Base-by-base conservation (phyloP, 2,797 vertebrate genomes). In the Nannoperca obscura region DNA sequence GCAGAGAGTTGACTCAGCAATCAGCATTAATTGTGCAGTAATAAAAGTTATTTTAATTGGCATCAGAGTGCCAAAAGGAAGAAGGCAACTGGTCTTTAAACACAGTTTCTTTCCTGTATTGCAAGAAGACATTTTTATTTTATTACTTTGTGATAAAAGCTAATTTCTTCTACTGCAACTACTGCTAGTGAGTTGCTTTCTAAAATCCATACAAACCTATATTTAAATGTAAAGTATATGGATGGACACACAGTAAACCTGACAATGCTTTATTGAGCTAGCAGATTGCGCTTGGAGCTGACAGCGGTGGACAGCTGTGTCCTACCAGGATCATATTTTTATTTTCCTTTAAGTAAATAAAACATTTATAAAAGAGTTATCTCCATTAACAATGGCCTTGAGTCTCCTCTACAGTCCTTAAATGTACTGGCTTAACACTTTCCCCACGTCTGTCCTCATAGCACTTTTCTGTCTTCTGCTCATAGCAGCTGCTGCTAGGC, bases 401-500 rank as follows among this genome's bases (percentile, higher is more conserved):
- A 54, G n/a, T 72, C 14, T 49, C 54, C 38, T 71, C 57, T 60
- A 14, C 32, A 17, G 5, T 67, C 46, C 15, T 63, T 59, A 47
- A 52, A 74, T 81, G 47, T 53, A 8, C 22, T 55, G n/a, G 32
- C 27, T 19, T 32, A 20, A 50, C 55, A 73, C 42, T 77, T 55
- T 70, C 71, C 60, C 59, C 13, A n/a, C 10, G 0, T 61, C 44
- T 34, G 24, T 67, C 59, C 42, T 77, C 15, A 2, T 22, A 74
- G 68, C 53, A 72, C 76, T 76, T 65, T 40, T 66, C 46, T 73
- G 40, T 73, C 80, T 57, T 77, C 65, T 70, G 66, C 65, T 76
- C 58, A 78, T 73, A 80, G 55, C 77, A 80, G 76, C 72, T 74
- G 81, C 71, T 89, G 84, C 74, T 55, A 80, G 81, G 81, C 87